Conservation (phyloP, 2,888 invertebrate genomes). For the Reticulitermes lucifugus region DNA sequence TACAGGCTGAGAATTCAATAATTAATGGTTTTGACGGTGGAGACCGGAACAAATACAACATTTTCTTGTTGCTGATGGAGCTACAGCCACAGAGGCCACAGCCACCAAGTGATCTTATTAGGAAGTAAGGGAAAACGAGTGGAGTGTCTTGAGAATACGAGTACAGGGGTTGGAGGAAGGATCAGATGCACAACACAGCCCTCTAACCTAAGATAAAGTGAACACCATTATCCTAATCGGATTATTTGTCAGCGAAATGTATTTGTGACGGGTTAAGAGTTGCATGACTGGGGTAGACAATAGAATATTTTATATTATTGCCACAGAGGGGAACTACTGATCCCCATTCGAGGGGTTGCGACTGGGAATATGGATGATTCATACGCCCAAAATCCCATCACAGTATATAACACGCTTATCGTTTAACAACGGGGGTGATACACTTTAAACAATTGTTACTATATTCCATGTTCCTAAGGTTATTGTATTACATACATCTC, state of each 20-base stretch:
- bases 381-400: neutral
- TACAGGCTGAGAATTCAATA: neutral
- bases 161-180: neutral
- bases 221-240: conserved; percentile 37
- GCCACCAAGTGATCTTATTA: neutral
- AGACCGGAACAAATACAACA: neutral
- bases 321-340: conserved; percentile 14
- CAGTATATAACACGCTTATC: too few relatives aligned
- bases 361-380: conserved; percentile 3
- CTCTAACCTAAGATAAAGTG: conserved; percentile 32
- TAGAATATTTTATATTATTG: conserved; percentile 32
- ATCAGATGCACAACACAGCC: conserved; percentile 16
- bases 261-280: conserved; percentile 10
- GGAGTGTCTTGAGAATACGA: conserved; percentile 2
- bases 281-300: neutral
- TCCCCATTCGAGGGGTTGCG: neutral
- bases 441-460: too few relatives aligned
- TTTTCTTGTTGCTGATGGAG: neutral
- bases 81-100: neutral
- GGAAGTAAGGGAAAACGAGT: neutral
- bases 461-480: too few relatives aligned
- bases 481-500: too few relatives aligned
- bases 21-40: too few relatives aligned
- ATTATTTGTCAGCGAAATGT: conserved; percentile 39
- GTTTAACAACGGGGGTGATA: too few relatives aligned